Evolutionary conservation across 2,797 vertebrate genomes (phyloP).

Genomic region (Loriculus beryllinus): DNA sequence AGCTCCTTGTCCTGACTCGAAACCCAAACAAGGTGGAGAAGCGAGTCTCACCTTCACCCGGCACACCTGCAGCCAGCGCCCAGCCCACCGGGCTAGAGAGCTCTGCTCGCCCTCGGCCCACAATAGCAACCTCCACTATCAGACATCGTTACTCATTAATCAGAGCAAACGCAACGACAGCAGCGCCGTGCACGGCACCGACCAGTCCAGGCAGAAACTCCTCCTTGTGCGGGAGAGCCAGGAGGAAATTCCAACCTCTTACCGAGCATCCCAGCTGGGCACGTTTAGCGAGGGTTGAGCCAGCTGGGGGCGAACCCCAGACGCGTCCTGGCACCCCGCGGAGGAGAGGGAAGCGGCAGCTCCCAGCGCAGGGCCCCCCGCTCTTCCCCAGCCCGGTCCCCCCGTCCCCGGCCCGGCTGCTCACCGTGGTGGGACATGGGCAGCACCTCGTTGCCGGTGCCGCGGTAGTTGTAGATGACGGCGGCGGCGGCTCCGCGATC

Average conservation of each 20-base stretch:
- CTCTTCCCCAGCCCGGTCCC: rapidly evolving
- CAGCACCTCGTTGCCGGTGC: slow-evolving; percentile 79
- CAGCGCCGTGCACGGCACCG: neutral
- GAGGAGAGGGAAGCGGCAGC: neutral
- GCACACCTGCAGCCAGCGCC: rapidly evolving
- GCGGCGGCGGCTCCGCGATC: slow-evolving; percentile 77
- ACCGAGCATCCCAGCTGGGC: rapidly evolving
- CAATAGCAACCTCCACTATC: neutral
- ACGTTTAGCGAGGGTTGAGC: rapidly evolving
- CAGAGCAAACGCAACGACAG: neutral
- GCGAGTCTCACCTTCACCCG: rapidly evolving
- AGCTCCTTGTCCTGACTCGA: rapidly evolving
- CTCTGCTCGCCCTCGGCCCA: neutral
- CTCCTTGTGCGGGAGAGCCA: rapidly evolving
- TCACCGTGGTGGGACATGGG: slow-evolving; percentile 86
- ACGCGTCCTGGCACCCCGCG: rapidly evolving
- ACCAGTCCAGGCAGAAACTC: neutral
- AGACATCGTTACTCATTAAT: neutral
- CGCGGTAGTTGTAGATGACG: slow-evolving; percentile 82
- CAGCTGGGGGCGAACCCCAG: rapidly evolving
- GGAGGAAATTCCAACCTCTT: neutral
- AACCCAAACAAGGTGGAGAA: neutral
- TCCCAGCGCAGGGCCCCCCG: neutral
- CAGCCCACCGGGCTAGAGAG: neutral
- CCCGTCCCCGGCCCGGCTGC: neutral